Evolutionary conservation across 37 sponge, comb jelly and placozoan species (phyloP).

Genomic region (Aplysina aerophoba): DNA sequence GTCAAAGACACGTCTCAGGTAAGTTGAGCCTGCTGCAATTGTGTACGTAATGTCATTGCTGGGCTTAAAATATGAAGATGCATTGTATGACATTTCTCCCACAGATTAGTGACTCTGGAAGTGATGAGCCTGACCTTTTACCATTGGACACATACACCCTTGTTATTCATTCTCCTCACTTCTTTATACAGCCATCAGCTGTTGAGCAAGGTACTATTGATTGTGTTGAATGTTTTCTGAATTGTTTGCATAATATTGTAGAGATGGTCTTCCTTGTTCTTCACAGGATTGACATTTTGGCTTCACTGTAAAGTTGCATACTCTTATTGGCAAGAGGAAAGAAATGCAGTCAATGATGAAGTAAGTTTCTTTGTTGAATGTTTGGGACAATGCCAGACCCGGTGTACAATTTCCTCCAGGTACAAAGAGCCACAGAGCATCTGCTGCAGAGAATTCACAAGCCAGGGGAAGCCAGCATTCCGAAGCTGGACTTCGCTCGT

Average conservation of each 20-base stretch:
- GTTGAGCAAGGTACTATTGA: constrained; percentile 63
- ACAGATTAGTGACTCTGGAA: constrained; percentile 26
- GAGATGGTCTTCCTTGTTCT: not conserved
- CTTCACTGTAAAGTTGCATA: constrained; percentile 83
- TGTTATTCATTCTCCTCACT: constrained; percentile 62
- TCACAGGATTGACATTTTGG: constrained; percentile 76
- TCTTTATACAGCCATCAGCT: constrained; percentile 78
- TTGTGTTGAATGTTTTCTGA: not conserved
- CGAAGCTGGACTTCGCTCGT: constrained; percentile 78
- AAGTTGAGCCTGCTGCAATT: too few species aligned
- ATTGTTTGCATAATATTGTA: not conserved
- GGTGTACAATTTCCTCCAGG: constrained; percentile 13
- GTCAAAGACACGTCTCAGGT: constrained; percentile 66
- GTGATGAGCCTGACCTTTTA: constrained; percentile 16
- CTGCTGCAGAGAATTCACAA: constrained; percentile 60
- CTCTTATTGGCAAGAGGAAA: constrained; percentile 79
- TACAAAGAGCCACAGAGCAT: constrained; percentile 68
- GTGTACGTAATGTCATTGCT: too few species aligned
- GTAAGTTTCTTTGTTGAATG: constrained; percentile 12
- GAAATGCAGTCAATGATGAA: constrained; percentile 74
- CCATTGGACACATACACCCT: constrained; percentile 69
- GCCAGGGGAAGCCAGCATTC: constrained; percentile 29
- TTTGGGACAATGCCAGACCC: not conserved
- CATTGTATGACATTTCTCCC: too few species aligned
- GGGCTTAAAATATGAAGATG: too few species aligned